phyloP scores from a whole-genome alignment of 2,113 vertebrate genomes.

The Mirza zaza region DNA sequence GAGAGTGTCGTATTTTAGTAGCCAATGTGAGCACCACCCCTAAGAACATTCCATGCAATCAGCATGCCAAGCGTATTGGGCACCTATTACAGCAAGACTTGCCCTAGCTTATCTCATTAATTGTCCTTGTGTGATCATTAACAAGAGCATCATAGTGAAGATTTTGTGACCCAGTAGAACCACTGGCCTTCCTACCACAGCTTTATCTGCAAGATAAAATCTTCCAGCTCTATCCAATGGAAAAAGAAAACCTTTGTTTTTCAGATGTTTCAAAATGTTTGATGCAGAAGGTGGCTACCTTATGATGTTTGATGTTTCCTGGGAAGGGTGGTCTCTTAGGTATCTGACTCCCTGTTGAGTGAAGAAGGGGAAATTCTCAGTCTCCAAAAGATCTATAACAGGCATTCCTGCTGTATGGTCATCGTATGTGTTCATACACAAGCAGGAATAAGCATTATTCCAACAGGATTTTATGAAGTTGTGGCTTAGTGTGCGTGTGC shows the following conservation, averaged over 20 bases:
- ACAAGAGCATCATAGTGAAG: neutral
- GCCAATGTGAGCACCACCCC: neutral
- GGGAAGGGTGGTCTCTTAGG: neutral
- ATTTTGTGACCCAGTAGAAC: neutral
- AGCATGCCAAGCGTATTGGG: rapidly evolving
- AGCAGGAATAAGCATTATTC: neutral
- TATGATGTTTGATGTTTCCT: neutral
- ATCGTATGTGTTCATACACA: too few species aligned
- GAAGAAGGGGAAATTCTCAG: neutral
- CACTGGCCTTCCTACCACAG: neutral
- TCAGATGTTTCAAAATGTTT: slow-evolving; percentile 27
- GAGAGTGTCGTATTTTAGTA: neutral
- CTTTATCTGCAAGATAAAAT: slow-evolving; percentile 23
- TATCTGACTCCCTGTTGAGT: neutral
- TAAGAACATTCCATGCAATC: neutral
- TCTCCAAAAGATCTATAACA: neutral
- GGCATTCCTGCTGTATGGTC: neutral
- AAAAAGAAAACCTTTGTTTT: too few species aligned
- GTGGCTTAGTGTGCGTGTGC: rapidly evolving
- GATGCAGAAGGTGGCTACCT: neutral
- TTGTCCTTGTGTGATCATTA: neutral
- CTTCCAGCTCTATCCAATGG: neutral
- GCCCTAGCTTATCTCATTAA: neutral
- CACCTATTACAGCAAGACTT: neutral
- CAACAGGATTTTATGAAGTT: neutral